phyloP scores from a whole-genome alignment of 2,113 vertebrate species.

The Phalacrocorax aristotelis region DNA sequence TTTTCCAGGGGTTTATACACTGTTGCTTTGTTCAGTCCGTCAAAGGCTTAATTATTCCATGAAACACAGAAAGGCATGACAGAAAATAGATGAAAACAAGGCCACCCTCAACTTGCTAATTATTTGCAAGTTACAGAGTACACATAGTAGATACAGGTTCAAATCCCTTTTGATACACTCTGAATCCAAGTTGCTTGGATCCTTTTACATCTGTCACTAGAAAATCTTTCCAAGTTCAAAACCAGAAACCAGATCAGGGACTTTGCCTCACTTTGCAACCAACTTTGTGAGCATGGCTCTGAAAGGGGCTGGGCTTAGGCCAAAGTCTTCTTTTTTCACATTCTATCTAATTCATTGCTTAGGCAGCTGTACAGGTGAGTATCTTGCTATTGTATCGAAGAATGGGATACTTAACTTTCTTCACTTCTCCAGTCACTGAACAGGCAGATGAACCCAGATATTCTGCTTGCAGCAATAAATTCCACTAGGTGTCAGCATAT shows the following conservation, averaged over 20 bases:
- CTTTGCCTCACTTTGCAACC: neutral
- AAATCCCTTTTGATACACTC: neutral
- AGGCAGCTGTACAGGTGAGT: neutral
- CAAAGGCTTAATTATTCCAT: neutral
- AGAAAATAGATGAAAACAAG: neutral
- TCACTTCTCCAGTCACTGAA: neutral
- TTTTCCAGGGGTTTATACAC: neutral
- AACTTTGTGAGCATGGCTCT: neutral
- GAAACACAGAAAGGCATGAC: neutral
- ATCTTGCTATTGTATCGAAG: neutral
- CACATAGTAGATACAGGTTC: neutral
- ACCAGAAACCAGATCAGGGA: neutral
- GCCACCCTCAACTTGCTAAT: neutral
- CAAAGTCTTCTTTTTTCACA: neutral
- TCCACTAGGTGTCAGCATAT: slow-evolving; percentile 43
- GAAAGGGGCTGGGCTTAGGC: neutral
- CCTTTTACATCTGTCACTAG: neutral
- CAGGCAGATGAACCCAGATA: neutral
- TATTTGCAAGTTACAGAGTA: neutral
- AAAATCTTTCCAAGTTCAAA: neutral
- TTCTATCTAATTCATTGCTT: neutral
- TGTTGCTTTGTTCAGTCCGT: neutral
- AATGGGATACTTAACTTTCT: neutral
- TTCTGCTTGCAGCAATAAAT: neutral
- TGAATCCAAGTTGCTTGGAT: neutral